Conservation (phyloP, 2,113 vertebrate species). For the Strix aluco region DNA sequence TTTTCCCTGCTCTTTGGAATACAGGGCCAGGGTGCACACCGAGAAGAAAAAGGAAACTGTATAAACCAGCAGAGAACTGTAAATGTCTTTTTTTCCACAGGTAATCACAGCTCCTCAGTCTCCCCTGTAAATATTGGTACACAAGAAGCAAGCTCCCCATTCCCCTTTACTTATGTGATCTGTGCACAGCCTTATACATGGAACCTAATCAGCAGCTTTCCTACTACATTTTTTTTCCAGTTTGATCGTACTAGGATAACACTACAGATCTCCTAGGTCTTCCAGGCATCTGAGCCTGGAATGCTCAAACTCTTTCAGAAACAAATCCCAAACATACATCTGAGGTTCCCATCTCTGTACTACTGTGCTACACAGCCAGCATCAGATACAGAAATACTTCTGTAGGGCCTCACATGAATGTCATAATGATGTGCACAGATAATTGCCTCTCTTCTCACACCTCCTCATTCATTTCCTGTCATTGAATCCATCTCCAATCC, state of each 20-base stretch:
- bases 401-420: not conserved
- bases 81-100: not conserved
- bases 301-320: not conserved
- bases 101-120: not conserved
- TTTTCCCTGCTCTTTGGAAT: not conserved
- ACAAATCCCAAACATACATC: not conserved
- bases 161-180: not conserved
- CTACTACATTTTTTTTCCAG: not conserved
- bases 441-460: not conserved
- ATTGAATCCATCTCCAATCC: not conserved
- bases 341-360: not conserved
- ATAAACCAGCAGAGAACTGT: not conserved
- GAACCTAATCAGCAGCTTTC: not conserved
- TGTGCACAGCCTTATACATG: rapidly evolving
- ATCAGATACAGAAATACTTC: not conserved
- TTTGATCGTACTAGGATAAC: not conserved
- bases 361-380: not conserved
- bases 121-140: not conserved
- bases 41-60: not conserved
- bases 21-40: not conserved
- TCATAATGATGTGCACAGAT: not conserved
- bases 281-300: not conserved
- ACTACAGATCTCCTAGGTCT: not conserved
- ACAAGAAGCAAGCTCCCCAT: not conserved
- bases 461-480: conserved; percentile 8